Evolutionary conservation across 2,888 invertebrate genomes (phyloP).

Genomic region (Diogma glabrata): DNA sequence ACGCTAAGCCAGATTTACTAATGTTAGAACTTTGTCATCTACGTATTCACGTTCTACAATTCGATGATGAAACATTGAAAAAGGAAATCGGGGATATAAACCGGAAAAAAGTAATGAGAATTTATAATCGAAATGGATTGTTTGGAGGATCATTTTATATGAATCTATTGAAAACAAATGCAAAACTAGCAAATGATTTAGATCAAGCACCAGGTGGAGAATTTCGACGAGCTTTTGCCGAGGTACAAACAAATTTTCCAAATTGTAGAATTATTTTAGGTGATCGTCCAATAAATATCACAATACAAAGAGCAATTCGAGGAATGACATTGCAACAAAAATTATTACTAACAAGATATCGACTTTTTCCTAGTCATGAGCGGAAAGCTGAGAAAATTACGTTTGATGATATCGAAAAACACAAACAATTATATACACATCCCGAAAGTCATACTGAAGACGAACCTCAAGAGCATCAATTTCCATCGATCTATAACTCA

Average conservation of each 20-base stretch:
- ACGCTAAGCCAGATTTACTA: constrained; percentile 55
- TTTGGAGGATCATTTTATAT: constrained; percentile 66
- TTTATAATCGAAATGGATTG: constrained; percentile 19
- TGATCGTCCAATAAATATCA: constrained; percentile 81
- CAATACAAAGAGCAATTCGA: constrained; percentile 71
- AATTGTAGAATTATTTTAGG: constrained; percentile 74
- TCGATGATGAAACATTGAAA: constrained; percentile 77
- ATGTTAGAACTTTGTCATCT: constrained; percentile 82
- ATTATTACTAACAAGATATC: constrained; percentile 31
- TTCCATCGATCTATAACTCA: constrained; percentile 72
- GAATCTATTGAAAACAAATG: constrained; percentile 75
- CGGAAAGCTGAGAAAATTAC: constrained; percentile 14
- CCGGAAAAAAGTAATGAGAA: constrained; percentile 45
- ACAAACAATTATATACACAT: constrained; percentile 46
- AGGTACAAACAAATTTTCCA: constrained; percentile 46
- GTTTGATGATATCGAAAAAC: constrained; percentile 80
- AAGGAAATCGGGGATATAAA: constrained; percentile 74
- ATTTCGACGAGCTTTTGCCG: constrained; percentile 74
- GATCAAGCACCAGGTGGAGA: constrained; percentile 97
- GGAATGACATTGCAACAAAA: constrained; percentile 79
- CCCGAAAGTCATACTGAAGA: constrained; percentile 51
- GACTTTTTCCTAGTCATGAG: background rate
- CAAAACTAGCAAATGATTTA: constrained; percentile 76
- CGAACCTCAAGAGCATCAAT: constrained; percentile 74
- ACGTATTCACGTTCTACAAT: constrained; percentile 67